Base-by-base conservation (phyloP, 2,888 invertebrate species). In the Tetragnatha montana region DNA sequence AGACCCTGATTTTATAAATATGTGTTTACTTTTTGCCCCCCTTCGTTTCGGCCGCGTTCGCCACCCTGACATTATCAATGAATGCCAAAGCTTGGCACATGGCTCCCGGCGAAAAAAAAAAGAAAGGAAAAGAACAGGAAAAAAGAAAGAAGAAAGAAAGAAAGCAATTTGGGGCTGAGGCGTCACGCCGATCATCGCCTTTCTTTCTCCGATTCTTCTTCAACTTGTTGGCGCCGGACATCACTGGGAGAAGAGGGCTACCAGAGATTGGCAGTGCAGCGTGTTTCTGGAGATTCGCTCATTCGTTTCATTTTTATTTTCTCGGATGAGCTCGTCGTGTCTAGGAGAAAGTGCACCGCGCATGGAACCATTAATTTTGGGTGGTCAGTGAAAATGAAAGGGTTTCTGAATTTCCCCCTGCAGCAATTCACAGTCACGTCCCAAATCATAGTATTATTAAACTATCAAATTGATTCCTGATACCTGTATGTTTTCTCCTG, bases 131-230 rank as follows among this genome's bases (percentile, higher is more conserved):
- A 69, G 69, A 49, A 79, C 6, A 73, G 47, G 22, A 87, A 87
- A 50, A 35, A 51, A 74, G 68, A 14, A 73, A 35, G 35, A 69
- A 74, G 14, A 68, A 80, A 51, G 81, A 78, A 74, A 60, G 79
- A 78, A 81, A 85, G 89, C 85, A 89, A 85, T 89, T 89, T 89
- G 75, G 85, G 85, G 81, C 60, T 75, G 85, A 85, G 81, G 89
- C 89, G 89, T 89, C 89, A 89, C 85, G 85, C 89, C 85, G 85
- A 89, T 89, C 89, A 89, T 89, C 89, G 89, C 89, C 85, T 89
- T 85, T 85, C 85, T 85, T 81, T 74, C 85, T 84, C 76, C 89
- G 76, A 89, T 89, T 89, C 84, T 80, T 84, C 89, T 89, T 89
- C 85, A 60, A 85, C 85, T 85, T 81, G 85, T 89, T 85, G 74